Base-by-base conservation (phyloP, 37 sponge, comb jelly and placozoan species). In the Halichondria panicea region DNA sequence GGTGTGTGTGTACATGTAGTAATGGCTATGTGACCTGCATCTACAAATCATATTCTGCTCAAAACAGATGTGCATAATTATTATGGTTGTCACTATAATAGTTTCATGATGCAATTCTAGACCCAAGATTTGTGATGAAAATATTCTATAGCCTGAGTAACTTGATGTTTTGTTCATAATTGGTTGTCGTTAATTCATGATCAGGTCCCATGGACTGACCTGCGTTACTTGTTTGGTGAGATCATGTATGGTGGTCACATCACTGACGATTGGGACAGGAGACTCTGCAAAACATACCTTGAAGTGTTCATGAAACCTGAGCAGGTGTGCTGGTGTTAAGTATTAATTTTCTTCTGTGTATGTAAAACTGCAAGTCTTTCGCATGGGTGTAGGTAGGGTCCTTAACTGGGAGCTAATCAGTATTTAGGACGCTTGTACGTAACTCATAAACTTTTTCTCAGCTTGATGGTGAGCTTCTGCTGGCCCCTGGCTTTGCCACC, bases 171-270 rank as follows among this genome's bases (percentile, higher is more conserved):
- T 24, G n/a, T 56, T 13, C n/a, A n/a, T n/a, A n/a, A n/a, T n/a
- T n/a, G n/a, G n/a, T n/a, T n/a, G n/a, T n/a, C n/a, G n/a, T n/a
- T n/a, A n/a, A n/a, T n/a, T n/a, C n/a, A n/a, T n/a, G n/a, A n/a
- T n/a, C n/a, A 84, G 85, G 97, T 96, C 4, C 99, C 99, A 9
- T 98, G 99, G 99, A 90, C 94, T 61, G 99, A 98, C 76, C 79
- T 98, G 89, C 87, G 99, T 34, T 98, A 98, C 84, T 78, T 98
- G 84, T 98, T 98, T 84, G 99, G 99, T 55, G 96, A 98, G 89
- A 98, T 98, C 79, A 98, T 98, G 99, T 98, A 98, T 79, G 99
- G 99, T 39, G 99, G 99, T 6, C 99, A 98, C 70, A 98, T 98
- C 81, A 98, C 99, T 60, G 99, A 98, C 77, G 99, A 98, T 61